Percentiles rank a stretch among this genome's conserved stretches.
Evolutionary conservation across 2,888 invertebrate genomes (phyloP).

Genomic region (Idaea aversata): DNA sequence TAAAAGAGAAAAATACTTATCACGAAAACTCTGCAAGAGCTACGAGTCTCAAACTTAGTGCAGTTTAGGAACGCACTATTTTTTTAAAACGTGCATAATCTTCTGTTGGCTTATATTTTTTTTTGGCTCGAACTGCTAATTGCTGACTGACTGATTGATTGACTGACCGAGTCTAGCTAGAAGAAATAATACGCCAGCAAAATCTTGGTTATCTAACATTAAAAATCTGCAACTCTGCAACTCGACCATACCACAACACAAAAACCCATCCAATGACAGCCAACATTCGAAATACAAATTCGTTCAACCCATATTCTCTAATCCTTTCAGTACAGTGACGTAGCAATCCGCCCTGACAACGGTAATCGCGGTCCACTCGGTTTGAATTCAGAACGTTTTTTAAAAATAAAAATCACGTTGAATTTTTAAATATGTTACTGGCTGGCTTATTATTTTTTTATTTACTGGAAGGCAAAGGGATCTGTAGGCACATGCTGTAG

Average conservation of each 20-base stretch:
- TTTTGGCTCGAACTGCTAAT: no score
- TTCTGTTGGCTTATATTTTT: no score
- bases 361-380: constrained; percentile 5
- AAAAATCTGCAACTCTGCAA: constrained; percentile 1
- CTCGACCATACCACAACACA: constrained; percentile 3
- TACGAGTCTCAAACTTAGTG: no score
- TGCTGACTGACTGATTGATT: no score
- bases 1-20: no score
- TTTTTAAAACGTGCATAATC: no score
- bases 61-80: no score
- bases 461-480: background rate
- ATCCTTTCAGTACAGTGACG: background rate
- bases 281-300: constrained; percentile 18
- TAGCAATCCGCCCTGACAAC: constrained; percentile 2
- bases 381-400: constrained; percentile 39
- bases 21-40: no score
- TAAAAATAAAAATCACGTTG: constrained; percentile 33
- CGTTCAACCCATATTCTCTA: background rate
- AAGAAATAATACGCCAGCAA: no score
- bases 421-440: constrained; percentile 27
- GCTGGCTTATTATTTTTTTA: background rate
- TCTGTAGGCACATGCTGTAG: no score
- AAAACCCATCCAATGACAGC: constrained; percentile 8
- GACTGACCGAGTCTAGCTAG: no score
- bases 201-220: background rate